Conservation (phyloP, 1,140 invertebrate genomes). For the Heliconius congener region DNA sequence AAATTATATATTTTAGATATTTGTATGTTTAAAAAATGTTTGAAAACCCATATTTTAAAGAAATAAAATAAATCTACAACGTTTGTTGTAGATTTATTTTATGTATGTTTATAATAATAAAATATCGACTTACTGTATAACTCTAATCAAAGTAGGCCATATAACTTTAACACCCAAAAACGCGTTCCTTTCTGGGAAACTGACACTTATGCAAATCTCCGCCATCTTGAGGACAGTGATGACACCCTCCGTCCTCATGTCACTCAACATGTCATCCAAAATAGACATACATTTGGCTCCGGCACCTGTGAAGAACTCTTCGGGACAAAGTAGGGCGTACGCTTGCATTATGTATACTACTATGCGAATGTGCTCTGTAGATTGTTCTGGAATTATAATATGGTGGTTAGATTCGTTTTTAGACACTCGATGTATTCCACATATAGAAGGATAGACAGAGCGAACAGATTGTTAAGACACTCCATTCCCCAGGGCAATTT, state of each 20-base stretch:
- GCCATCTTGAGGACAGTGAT: conserved; percentile 87
- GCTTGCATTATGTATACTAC: conserved; percentile 91
- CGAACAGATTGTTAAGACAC: no score
- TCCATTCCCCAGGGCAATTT: background rate
- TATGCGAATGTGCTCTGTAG: conserved; percentile 89
- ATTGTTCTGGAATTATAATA: conserved; percentile 83
- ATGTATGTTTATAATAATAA: background rate
- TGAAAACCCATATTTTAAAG: background rate
- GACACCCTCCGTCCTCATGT: conserved; percentile 91
- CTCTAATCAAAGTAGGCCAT: conserved; percentile 84
- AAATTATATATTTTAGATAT: no score
- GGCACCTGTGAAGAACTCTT: conserved; percentile 88
- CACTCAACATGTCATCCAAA: conserved; percentile 87
- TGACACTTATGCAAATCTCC: conserved; percentile 86
- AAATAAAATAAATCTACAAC: background rate
- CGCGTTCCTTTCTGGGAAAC: conserved; percentile 84
- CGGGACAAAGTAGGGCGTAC: conserved; percentile 91
- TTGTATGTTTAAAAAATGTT: background rate
- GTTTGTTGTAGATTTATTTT: no score
- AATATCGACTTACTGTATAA: conserved; percentile 83
- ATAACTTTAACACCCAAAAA: conserved; percentile 83
- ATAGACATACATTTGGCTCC: conserved; percentile 86
- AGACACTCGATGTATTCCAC: no score
- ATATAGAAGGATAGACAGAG: no score
- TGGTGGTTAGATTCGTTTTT: no score